Evolutionary conservation across 2,113 vertebrate genomes (phyloP).

Genomic region (Neolamprologus hecqui): DNA sequence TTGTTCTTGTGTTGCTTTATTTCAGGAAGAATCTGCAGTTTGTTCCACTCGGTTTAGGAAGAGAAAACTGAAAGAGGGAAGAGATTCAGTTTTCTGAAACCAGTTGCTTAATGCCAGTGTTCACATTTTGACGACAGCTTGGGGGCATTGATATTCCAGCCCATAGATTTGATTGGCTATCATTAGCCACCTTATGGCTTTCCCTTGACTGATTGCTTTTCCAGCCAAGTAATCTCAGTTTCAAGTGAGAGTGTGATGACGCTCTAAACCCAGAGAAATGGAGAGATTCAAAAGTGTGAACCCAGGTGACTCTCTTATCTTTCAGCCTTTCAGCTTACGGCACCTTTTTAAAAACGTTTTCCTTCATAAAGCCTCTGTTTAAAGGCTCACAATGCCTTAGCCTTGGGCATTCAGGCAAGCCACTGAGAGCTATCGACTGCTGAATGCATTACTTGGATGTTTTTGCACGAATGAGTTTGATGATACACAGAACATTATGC

Average conservation of each 20-base stretch:
- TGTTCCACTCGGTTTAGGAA: not conserved
- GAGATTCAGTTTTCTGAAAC: not conserved
- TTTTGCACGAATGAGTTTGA: not conserved
- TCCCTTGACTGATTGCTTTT: not conserved
- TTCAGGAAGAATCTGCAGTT: accelerated
- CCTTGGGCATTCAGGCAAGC: not conserved
- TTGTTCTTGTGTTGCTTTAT: not conserved
- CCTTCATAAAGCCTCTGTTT: not conserved
- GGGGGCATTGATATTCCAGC: not conserved
- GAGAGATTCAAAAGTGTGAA: not conserved
- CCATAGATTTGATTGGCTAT: not conserved
- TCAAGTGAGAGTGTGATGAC: not conserved
- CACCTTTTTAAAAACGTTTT: not conserved
- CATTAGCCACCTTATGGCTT: not conserved
- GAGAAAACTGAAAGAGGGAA: accelerated
- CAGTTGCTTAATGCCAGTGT: not conserved
- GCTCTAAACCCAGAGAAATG: not conserved
- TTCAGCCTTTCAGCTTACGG: not conserved
- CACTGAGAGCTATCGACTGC: not conserved
- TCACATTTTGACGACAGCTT: not conserved
- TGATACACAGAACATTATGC: conserved; percentile 5
- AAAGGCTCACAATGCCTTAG: not conserved
- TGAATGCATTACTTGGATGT: not conserved
- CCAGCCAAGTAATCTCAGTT: not conserved
- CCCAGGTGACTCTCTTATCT: not conserved